Evolutionary conservation across 2,113 vertebrate species (phyloP).

Genomic region (Odocoileus virginianus): DNA sequence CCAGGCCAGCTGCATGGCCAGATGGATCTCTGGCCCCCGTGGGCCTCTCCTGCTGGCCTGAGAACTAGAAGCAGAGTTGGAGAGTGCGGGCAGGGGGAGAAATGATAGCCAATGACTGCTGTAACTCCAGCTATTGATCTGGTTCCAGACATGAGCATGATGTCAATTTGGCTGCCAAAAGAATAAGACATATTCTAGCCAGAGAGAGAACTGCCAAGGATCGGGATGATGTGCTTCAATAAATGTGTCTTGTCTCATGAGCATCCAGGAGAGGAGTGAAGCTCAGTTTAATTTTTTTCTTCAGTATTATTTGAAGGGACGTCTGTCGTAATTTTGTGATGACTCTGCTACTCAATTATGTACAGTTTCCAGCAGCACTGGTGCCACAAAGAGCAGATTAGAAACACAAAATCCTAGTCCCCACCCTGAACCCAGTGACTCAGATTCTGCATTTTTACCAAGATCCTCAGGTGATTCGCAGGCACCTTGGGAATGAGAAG

Average conservation of each 20-base stretch:
- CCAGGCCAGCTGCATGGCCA: constrained; percentile 46
- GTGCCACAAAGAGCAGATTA: not conserved
- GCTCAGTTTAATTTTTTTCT: not conserved
- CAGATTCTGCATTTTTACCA: constrained; percentile 11
- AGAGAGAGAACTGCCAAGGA: not conserved
- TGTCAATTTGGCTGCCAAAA: not conserved
- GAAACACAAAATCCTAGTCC: not conserved
- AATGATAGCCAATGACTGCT: constrained; percentile 30
- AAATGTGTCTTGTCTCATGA: not conserved
- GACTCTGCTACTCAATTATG: not conserved
- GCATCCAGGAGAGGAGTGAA: not conserved
- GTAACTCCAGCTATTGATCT: constrained; percentile 33
- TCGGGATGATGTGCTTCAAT: not conserved
- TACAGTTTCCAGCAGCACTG: not conserved
- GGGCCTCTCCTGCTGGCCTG: not conserved
- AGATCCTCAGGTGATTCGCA: not conserved
- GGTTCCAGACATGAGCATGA: constrained; percentile 25
- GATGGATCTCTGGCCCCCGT: constrained; percentile 24
- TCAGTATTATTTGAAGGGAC: not conserved
- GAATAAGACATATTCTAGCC: not conserved
- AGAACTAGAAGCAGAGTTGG: not conserved
- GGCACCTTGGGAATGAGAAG: not conserved
- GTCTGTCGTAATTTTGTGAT: constrained; percentile 13
- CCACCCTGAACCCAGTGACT: not conserved
- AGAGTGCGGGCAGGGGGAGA: not conserved